phyloP scores from a whole-genome alignment of 2,113 vertebrate species.

The Ivindomyrus marchei region DNA sequence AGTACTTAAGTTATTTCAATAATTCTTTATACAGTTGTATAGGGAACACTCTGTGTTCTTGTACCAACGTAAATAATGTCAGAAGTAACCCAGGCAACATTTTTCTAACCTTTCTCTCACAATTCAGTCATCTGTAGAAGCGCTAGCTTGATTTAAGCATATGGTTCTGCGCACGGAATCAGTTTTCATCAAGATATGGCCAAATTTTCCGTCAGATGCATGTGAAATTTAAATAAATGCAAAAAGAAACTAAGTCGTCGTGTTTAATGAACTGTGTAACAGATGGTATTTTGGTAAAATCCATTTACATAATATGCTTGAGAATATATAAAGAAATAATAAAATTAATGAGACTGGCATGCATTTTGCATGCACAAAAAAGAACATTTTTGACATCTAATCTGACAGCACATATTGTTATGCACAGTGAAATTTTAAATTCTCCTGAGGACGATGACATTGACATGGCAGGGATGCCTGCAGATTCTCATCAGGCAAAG shows the following conservation, averaged over 20 bases:
- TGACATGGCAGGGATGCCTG: background rate
- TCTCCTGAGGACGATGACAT: background rate
- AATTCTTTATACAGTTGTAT: background rate
- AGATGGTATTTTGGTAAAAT: conserved; percentile 21
- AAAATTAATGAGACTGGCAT: background rate
- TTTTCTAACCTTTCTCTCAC: background rate
- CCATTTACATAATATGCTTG: background rate
- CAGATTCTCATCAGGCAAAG: background rate
- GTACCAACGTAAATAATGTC: background rate
- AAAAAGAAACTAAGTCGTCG: background rate
- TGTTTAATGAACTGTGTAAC: background rate
- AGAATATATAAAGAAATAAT: conserved; percentile 8
- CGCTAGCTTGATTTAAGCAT: background rate
- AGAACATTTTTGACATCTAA: background rate
- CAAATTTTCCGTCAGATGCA: background rate
- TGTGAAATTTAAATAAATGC: background rate
- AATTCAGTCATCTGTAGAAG: background rate
- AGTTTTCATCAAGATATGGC: background rate
- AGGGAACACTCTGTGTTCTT: background rate
- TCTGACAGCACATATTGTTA: conserved; percentile 1
- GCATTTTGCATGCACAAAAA: background rate
- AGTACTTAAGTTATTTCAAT: background rate
- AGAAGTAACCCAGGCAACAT: background rate
- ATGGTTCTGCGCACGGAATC: background rate
- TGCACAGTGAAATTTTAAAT: background rate